These are phyloP conservation scores for Himantopus leucocephalus DNA, from an alignment of 2,113 vertebrate genomes.

Conservation along the genomic window DNA sequence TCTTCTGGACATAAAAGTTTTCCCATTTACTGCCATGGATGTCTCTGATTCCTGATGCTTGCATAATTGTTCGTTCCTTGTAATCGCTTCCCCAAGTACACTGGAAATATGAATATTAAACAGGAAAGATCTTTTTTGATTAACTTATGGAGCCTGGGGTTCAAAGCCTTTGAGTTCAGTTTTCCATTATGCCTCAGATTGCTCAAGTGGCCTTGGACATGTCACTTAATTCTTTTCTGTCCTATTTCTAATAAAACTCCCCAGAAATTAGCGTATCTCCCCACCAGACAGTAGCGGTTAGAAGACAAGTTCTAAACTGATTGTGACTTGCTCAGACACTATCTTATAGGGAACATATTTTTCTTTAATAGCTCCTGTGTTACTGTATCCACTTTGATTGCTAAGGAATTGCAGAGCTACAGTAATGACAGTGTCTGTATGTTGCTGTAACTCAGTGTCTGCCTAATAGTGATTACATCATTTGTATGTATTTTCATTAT, in stretches of 20 bases:
- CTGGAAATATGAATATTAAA: background rate
- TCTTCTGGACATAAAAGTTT: constrained; percentile 66
- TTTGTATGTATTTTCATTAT: background rate
- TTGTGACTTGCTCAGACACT: background rate
- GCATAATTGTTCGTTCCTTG: background rate
- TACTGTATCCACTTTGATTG: background rate
- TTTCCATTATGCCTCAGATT: background rate
- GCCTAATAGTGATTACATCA: background rate
- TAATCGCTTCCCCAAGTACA: constrained; percentile 4
- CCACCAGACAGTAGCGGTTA: background rate
- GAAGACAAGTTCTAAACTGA: background rate
- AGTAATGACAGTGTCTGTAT: background rate
- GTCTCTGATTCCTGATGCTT: constrained; percentile 16
- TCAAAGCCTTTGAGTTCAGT: background rate
- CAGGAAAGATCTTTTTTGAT: background rate
- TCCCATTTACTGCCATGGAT: constrained; percentile 45
- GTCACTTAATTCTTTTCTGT: background rate
- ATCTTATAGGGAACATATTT: background rate
- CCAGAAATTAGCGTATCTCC: background rate
- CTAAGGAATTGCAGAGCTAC: background rate
- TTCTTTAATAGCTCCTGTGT: background rate
- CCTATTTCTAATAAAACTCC: background rate
- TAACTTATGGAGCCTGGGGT: background rate
- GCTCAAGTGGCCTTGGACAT: background rate
- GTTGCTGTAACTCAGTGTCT: background rate